Percentiles rank a stretch among this genome's conserved stretches.
phyloP scores from a whole-genome alignment of 2,797 vertebrate genomes.

The Leuciscus waleckii region DNA sequence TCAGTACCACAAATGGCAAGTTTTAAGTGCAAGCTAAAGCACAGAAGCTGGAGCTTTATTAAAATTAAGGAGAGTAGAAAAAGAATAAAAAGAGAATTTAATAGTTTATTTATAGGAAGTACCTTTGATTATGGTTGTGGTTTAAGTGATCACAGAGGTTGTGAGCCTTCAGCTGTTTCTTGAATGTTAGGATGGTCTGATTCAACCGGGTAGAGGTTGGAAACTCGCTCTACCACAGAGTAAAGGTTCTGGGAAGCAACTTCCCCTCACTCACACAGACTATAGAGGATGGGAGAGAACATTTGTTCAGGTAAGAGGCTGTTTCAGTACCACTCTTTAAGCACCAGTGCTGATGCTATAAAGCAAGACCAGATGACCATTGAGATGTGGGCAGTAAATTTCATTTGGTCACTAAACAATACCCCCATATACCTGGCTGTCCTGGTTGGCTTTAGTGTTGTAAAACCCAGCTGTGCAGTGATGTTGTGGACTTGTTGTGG shows the following conservation, averaged over 20 bases:
- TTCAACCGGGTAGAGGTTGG: not conserved
- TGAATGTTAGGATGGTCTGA: not conserved
- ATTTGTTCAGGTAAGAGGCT: not conserved
- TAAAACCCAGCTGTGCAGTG: not conserved
- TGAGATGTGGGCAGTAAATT: not conserved
- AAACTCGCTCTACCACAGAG: not conserved
- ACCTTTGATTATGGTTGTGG: constrained; percentile 4
- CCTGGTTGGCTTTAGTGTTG: not conserved
- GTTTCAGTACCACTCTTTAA: not conserved
- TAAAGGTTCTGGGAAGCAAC: not conserved
- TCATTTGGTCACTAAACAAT: not conserved
- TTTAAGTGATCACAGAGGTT: not conserved
- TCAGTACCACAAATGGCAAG: not conserved
- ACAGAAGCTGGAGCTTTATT: not conserved
- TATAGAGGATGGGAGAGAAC: not conserved
- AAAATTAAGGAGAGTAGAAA: not conserved
- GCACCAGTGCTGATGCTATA: not conserved
- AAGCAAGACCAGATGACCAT: not conserved
- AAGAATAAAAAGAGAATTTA: not conserved
- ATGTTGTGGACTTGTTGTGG: no score
- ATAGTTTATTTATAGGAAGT: not conserved
- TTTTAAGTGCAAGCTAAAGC: constrained; percentile 10
- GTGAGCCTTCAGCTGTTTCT: not conserved
- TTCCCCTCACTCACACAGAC: not conserved
- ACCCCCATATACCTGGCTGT: not conserved